phyloP scores from a whole-genome alignment of 2,888 invertebrate genomes.

The Myopa testacea region DNA sequence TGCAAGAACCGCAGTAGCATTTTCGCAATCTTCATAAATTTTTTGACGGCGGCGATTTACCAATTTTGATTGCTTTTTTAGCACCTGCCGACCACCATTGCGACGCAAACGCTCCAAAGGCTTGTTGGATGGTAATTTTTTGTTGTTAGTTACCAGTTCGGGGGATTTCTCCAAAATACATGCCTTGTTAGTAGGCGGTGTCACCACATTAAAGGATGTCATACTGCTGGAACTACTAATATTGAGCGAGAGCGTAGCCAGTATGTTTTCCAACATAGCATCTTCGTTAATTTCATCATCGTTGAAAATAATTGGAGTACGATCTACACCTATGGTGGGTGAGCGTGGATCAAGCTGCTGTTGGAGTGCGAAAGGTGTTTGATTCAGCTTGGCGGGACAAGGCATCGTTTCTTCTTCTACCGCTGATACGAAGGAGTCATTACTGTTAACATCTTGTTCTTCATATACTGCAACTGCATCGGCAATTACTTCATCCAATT shows the following conservation, averaged over 20 bases:
- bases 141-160: background rate
- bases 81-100: constrained; percentile 2
- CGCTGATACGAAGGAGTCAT: background rate
- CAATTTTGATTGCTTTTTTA: constrained; percentile 47
- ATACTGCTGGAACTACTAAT: constrained; percentile 57
- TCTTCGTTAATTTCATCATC: constrained; percentile 58
- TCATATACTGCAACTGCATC: background rate
- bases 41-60: constrained; percentile 44
- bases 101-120: constrained; percentile 61
- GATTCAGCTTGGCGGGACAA: constrained; percentile 45
- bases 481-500: background rate
- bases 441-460: background rate
- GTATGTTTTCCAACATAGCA: constrained; percentile 61
- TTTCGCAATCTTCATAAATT: constrained; percentile 58
- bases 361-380: constrained; percentile 44
- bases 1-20: constrained; percentile 41
- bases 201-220: constrained; percentile 48
- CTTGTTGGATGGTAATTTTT: constrained; percentile 47
- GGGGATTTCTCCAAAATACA: background rate
- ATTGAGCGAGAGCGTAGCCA: constrained; percentile 61
- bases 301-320: constrained; percentile 64
- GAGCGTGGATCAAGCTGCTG: constrained; percentile 62
- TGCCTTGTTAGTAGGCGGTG: constrained; percentile 5
- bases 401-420: constrained; percentile 53
- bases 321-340: constrained; percentile 62